These are phyloP conservation scores for Lucifuga dentata DNA, from an alignment of 2,113 vertebrate genomes.

Conservation along the genomic window DNA sequence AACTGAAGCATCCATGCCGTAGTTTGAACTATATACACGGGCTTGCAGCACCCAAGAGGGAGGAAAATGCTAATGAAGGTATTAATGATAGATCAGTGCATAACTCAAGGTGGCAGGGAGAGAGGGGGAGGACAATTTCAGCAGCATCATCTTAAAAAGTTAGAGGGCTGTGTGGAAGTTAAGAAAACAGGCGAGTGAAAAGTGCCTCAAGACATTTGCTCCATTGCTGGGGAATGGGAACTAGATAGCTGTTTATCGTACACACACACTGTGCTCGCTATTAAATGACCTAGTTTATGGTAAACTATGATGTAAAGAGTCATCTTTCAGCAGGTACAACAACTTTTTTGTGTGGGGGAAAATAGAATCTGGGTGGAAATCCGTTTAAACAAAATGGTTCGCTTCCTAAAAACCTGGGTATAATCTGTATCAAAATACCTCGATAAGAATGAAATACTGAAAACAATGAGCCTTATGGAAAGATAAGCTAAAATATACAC, in stretches of 20 bases:
- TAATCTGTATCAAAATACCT: no score
- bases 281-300: no score
- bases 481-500: conserved; percentile 23
- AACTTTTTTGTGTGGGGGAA: no score
- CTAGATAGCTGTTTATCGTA: conserved; percentile 42
- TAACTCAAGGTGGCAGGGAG: conserved; percentile 64
- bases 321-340: no score
- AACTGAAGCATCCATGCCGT: conserved; percentile 23
- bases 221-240: conserved; percentile 38
- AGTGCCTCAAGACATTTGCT: conserved; percentile 51
- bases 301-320: no score
- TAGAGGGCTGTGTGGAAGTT: conserved; percentile 52
- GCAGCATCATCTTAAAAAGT: conserved; percentile 21
- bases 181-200: conserved; percentile 43
- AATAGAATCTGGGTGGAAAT: no score
- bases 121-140: conserved; percentile 49
- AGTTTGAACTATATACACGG: conserved; percentile 46
- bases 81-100: conserved; percentile 67
- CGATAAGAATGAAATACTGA: no score
- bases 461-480: no score
- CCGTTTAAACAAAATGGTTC: no score
- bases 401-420: no score
- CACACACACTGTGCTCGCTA: conserved; percentile 12
- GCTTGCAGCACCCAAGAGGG: conserved; percentile 46
- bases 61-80: conserved; percentile 64